Base-by-base conservation (phyloP, 2,888 invertebrate species). In the Pseudoips prasinana region DNA sequence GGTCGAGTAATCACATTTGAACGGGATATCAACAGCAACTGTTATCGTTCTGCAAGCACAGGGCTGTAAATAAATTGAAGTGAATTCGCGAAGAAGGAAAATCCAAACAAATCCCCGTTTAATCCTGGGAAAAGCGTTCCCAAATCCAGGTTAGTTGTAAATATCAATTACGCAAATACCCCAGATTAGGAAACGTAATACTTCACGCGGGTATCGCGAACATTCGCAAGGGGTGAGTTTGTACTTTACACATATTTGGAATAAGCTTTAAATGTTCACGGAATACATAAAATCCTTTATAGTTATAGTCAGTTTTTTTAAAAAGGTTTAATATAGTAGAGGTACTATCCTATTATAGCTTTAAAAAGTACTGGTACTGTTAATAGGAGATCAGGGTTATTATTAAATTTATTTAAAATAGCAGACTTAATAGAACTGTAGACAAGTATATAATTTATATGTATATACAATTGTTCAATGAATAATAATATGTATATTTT, bases 111-210 rank as follows among this genome's bases (percentile, higher is more conserved):
- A 87, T 87, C 78, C 75, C 60, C 62, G 46, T 66, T 74, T 86
- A 87, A 86, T 86, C 81, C 73, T 56, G 66, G 52, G 62, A 67
- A 80, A 71, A 80, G 82, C 80, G 67, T 68, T 71, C 66, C 60
- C 58, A 73, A 75, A 82, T 84, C 81, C 85, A 83, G 83, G 88
- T 87, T 86, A 87, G 84, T 83, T 73, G 88, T 87, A 87, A 87
- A 87, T 87, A 87, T 87, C 87, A 84, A 87, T 87, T 87, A 87
- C 86, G 78, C 73, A 81, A 84, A 87, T 77, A 75, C 80, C 72
- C 64, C 43, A 64, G 77, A 72, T 82, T 82, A 78, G 66, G 68
- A 63, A 57, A 68, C 65, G 51, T 54, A 68, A 70, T 54, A 68
- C 63, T 63, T 68, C 60, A 44, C 37, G 45, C 46, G 33, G 33